Conservation (phyloP, 2,113 vertebrate genomes). For the Riparia riparia region DNA sequence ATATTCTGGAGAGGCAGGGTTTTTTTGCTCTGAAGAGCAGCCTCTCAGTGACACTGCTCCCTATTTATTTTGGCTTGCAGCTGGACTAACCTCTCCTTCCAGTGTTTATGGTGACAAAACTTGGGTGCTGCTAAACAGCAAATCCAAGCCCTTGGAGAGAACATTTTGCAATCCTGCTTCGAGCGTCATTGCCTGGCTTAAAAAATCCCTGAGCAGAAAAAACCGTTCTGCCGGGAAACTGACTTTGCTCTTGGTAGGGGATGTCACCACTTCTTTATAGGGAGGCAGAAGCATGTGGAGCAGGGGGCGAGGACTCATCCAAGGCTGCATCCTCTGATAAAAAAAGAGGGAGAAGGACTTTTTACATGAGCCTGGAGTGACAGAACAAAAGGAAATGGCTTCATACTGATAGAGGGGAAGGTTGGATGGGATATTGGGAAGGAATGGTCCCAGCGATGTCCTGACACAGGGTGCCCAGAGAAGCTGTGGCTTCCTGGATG, state of each 20-base stretch:
- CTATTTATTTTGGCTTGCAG: neutral
- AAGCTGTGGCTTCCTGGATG: neutral
- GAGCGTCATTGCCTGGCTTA: neutral
- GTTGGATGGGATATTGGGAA: neutral
- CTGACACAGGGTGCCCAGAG: neutral
- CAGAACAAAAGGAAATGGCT: neutral
- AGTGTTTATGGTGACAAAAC: neutral
- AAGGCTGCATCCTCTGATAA: neutral
- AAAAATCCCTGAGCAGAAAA: neutral
- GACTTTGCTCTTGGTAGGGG: neutral
- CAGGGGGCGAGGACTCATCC: fast-evolving
- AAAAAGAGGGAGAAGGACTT: neutral
- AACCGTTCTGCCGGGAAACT: neutral
- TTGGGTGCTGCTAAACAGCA: neutral
- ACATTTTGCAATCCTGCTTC: neutral
- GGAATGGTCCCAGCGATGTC: neutral
- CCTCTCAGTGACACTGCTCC: neutral
- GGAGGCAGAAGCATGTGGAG: neutral
- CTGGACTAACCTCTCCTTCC: neutral
- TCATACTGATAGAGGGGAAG: neutral
- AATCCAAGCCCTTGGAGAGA: neutral
- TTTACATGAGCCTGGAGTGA: neutral
- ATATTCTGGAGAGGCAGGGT: neutral
- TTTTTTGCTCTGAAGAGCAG: neutral
- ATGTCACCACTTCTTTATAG: neutral